Base-by-base conservation (phyloP, 2,113 vertebrate species). In the Sterrhoptilus dennistouni region DNA sequence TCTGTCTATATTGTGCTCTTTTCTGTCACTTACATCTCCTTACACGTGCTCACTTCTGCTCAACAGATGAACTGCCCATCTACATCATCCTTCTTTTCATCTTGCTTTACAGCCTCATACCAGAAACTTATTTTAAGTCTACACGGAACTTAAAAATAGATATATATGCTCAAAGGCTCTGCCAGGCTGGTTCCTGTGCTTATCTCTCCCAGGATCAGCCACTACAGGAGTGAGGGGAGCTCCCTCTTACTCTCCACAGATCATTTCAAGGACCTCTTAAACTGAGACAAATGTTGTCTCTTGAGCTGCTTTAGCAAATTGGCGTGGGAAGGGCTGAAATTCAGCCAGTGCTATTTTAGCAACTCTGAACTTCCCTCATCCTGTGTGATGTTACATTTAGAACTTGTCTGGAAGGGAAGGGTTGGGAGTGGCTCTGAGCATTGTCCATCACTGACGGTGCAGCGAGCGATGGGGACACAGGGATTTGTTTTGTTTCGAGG, bases 401-500 rank as follows among this genome's bases (percentile, higher is more conserved):
- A 52, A 22, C 28, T 50, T 25, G 79, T 52, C 79, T 75, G 57
- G 8, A 17, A 24, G 65, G 31, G 64, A 12, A 5, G 33, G 57
- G 12, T 0, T 12, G 19, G 33, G 60, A 11, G 35, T 38, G 83
- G 35, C 40, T 93, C 76, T 64, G 52, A 38, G 79, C 28, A 8
- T 25, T 21, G 1, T 24, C 28, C n/a, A 3, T 10, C 6, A 0
- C 7, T 24, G 4, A 0, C 4, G 15, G 44, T 8, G 42, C 28
- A 27, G 13, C 0, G 6, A 9, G 24, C 17, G 28, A 6, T 5
- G 18, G 36, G 61, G n/a, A 31, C 47, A 24, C 27, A 3, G 56
- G 49, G 11, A 6, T 6, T 25, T 3, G 2, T 38, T 69, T 29
- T 36, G 12, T 17, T 28, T 52, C 52, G 33, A 35, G 44, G 65